Percentiles rank a stretch among this genome's conserved stretches.
These are phyloP conservation scores for Meriones psammophilus DNA, from an alignment of 2,797 vertebrate genomes.

Conservation along the genomic window DNA sequence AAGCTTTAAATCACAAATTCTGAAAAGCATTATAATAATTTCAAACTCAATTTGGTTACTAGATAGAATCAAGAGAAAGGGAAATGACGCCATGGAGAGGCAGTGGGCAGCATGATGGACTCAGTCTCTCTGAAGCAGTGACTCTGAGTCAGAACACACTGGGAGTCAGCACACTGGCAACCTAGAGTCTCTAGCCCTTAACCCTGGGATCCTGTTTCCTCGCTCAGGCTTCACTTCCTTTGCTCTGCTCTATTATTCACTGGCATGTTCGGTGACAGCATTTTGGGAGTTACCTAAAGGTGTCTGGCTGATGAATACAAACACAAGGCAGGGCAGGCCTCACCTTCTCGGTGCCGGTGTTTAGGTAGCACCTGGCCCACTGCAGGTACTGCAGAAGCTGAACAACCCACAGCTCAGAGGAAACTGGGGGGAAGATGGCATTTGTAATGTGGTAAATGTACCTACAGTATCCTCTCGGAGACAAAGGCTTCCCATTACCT, in stretches of 20 bases:
- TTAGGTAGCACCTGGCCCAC: background rate
- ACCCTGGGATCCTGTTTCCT: background rate
- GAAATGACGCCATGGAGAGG: background rate
- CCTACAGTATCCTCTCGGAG: constrained; percentile 3
- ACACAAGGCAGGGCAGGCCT: background rate
- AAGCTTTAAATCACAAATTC: constrained; percentile 55
- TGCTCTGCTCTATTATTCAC: background rate
- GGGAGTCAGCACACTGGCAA: background rate
- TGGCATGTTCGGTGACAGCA: background rate
- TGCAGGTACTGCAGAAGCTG: background rate
- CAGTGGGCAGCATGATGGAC: background rate
- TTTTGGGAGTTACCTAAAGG: background rate
- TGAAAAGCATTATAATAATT: constrained; percentile 60
- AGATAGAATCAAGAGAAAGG: background rate
- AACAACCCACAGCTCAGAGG: background rate
- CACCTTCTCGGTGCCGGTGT: background rate
- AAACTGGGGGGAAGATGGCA: background rate
- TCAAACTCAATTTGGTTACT: constrained; percentile 14
- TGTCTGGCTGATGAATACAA: constrained; percentile 3
- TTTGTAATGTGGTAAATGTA: background rate
- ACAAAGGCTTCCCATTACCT: background rate
- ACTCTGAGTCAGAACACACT: background rate
- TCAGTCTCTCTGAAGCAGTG: background rate
- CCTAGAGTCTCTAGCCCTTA: background rate
- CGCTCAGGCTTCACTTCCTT: background rate